phyloP scores from a whole-genome alignment of 2,797 vertebrate genomes.

The Xenopus petersii region DNA sequence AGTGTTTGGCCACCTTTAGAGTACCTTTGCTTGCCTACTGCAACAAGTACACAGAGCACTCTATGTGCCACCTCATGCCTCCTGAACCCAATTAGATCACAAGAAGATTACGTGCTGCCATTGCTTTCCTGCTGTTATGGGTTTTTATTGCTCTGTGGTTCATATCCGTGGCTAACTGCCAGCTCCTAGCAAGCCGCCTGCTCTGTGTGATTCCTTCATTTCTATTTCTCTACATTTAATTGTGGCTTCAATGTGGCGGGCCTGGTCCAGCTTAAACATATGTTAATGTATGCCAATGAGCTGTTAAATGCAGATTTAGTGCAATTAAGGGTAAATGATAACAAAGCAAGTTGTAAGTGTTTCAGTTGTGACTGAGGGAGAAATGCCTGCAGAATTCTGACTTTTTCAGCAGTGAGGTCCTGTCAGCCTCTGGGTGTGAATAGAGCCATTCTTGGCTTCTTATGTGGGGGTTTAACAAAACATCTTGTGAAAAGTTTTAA shows the following conservation, averaged over 20 bases:
- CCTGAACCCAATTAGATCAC: no score
- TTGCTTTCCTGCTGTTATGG: no score
- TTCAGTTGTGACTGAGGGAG: neutral
- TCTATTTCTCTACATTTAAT: neutral
- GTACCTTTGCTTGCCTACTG: no score
- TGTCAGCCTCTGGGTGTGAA: neutral
- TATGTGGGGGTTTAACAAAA: neutral
- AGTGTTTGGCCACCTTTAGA: no score
- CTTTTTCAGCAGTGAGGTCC: neutral
- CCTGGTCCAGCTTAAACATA: constrained; percentile 14
- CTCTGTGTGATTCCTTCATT: constrained; percentile 12
- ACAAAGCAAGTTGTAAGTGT: neutral
- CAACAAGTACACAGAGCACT: no score
- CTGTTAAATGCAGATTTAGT: constrained; percentile 33
- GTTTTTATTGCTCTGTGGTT: no score
- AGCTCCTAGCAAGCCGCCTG: constrained; percentile 6
- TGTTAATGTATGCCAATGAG: constrained; percentile 38
- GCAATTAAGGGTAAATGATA: constrained; percentile 29
- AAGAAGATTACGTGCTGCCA: no score
- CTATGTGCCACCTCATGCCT: no score
- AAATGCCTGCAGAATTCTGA: neutral
- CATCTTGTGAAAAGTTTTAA: neutral
- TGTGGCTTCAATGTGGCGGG: constrained; percentile 5
- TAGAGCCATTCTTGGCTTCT: neutral
- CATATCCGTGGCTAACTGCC: neutral